A percentile compares a stretch with the other conserved stretches of the same genome.
Evolutionary conservation across 1,140 invertebrate genomes (phyloP).

Genomic region (Drusus annulatus): DNA sequence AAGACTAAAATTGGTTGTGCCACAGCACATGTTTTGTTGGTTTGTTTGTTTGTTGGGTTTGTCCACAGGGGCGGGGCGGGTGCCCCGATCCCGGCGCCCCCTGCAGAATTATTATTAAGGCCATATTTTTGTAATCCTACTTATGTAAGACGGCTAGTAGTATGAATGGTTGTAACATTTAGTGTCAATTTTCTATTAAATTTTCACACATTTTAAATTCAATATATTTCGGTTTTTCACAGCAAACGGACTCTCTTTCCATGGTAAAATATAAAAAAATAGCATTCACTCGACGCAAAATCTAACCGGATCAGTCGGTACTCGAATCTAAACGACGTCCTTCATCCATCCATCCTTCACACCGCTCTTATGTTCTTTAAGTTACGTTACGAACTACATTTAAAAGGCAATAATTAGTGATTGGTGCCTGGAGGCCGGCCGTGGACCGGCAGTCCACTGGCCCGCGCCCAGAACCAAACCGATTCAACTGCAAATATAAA

Average conservation of each 20-base stretch:
- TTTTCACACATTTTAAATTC: conserved; percentile 44
- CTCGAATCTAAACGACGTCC: neutral
- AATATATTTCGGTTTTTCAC: conserved; percentile 52
- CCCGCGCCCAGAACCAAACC: conserved; percentile 6
- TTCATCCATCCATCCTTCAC: conserved; percentile 2
- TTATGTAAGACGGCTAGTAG: conserved; percentile 53
- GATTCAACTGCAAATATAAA: conserved; percentile 44
- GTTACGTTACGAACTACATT: conserved; percentile 51
- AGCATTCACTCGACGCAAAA: conserved; percentile 53
- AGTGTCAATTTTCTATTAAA: conserved; percentile 29
- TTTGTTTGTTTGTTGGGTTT: conserved; percentile 39
- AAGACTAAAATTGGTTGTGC: conserved; percentile 58
- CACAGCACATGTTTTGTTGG: conserved; percentile 51
- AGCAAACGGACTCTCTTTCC: conserved; percentile 50
- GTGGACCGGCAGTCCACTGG: neutral
- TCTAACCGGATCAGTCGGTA: conserved; percentile 56
- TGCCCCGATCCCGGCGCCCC: conserved; percentile 12
- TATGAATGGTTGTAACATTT: conserved; percentile 49
- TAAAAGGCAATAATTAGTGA: conserved; percentile 58
- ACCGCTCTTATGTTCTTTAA: conserved; percentile 24
- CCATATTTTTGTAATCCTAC: conserved; percentile 58
- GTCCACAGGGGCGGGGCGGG: conserved; percentile 6
- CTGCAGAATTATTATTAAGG: conserved; percentile 54
- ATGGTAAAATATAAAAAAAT: conserved; percentile 59
- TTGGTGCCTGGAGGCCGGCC: conserved; percentile 3